Percentiles rank a stretch among this genome's conserved stretches.
phyloP scores from a whole-genome alignment of 1,140 invertebrate species.

The Yoshiicerus persimilis region DNA sequence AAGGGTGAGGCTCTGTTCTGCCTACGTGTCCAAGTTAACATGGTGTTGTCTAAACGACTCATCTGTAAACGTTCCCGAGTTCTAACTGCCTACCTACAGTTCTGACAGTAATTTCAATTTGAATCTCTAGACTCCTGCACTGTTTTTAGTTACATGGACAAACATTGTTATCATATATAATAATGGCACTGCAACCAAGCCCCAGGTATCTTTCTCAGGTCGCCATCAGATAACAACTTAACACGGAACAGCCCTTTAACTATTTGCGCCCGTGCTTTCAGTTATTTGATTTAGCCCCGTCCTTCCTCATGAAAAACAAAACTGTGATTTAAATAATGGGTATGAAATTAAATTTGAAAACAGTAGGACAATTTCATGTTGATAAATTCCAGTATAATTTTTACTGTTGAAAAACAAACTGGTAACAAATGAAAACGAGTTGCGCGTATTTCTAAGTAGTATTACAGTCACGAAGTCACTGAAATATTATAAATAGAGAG shows the following conservation, averaged over 20 bases:
- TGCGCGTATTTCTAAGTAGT: too few relatives aligned
- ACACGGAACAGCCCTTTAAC: not conserved
- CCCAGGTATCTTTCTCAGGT: not conserved
- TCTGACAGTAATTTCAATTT: conserved; percentile 21
- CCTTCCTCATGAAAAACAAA: not conserved
- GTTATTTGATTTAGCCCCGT: not conserved
- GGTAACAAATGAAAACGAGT: not conserved
- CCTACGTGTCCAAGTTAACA: not conserved
- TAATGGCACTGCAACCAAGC: not conserved
- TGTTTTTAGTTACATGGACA: not conserved
- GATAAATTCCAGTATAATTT: not conserved
- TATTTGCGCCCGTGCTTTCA: not conserved
- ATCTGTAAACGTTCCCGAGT: not conserved
- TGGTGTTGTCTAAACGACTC: conserved; percentile 18
- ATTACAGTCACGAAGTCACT: too few relatives aligned
- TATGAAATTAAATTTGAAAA: not conserved
- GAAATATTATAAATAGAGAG: not conserved
- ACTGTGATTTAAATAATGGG: not conserved
- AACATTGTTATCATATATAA: not conserved
- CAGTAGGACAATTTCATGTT: not conserved
- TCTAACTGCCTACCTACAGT: not conserved
- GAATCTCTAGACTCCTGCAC: not conserved
- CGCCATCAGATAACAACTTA: not conserved
- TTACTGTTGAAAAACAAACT: not conserved
- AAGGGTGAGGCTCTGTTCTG: not conserved